Base-by-base conservation (phyloP, 2,797 vertebrate genomes). In the Enteromius mattozi region DNA sequence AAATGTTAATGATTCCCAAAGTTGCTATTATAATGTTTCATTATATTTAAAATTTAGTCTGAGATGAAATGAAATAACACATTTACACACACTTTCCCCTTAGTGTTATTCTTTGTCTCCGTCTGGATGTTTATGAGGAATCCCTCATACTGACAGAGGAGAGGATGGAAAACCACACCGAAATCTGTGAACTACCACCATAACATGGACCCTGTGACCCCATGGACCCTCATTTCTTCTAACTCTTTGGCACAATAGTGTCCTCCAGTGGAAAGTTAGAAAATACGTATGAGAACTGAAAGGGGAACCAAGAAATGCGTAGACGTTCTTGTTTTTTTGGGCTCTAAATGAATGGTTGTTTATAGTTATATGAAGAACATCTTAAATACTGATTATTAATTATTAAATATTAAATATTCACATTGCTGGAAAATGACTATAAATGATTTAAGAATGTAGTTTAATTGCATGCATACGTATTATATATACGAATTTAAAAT, bases 91-190 rank as follows among this genome's bases (percentile, higher is more conserved):
- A 8, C 16, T 65, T 65, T 19, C 24, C 76, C 56, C 61, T 37
- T 54, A 91, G 90, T 72, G 85, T 68, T 51, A n/a, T 88, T 21
- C 71, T 87, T 49, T 88, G 83, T 61, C 78, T 91, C 19, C 45
- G 24, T 35, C 69, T 89, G 81, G 87, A 88, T 33, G 54, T 66
- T 40, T 42, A 35, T 49, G 86, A 89, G 66, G 87, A 92, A 37
- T 86, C 85, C 16, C 77, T 24, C 56, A 74, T 66, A 12, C 80
- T 92, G 33, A 88, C 86, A n/a, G 75, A 87, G n/a, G 85, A 89
- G 6, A 69, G 21, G 17, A 70, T 40, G 70, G 85, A 69, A 21
- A 33, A 61, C 35, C 40, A 71, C 40, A 74, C 82, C 70, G 86
- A 86, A 30, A 71, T 61, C n/a, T 65, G 75, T 40, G 65, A 88